Evolutionary conservation across 2,113 vertebrate species (phyloP).

Genomic region (Catharus bicknelli): DNA sequence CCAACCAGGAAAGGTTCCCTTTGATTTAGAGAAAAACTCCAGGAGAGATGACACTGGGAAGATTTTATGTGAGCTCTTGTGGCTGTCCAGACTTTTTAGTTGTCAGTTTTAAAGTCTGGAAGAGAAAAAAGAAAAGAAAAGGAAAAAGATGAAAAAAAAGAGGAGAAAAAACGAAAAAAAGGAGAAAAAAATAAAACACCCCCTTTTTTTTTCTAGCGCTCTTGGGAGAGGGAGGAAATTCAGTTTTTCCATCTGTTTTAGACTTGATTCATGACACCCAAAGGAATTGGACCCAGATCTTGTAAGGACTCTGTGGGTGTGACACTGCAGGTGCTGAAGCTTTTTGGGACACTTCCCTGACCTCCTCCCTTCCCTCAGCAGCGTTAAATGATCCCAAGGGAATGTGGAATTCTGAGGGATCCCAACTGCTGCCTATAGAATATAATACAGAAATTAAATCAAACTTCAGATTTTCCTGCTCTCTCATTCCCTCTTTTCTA

Average conservation of each 20-base stretch:
- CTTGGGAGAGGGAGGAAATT: neutral
- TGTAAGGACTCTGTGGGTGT: neutral
- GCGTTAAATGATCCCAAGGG: fast-evolving
- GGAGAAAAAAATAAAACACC: neutral
- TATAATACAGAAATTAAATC: neutral
- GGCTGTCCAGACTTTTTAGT: neutral
- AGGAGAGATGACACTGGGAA: neutral
- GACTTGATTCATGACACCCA: neutral
- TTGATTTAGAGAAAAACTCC: neutral
- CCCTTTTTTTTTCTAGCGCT: neutral
- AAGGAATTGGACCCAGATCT: neutral
- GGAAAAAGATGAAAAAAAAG: too few species aligned
- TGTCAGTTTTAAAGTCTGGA: too few species aligned
- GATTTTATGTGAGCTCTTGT: neutral
- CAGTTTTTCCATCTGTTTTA: neutral
- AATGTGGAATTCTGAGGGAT: neutral
- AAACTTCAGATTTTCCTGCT: neutral
- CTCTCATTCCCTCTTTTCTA: neutral
- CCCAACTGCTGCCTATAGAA: neutral
- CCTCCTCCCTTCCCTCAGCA: neutral
- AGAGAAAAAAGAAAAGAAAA: too few species aligned
- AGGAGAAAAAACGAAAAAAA: too few species aligned
- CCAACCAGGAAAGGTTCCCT: neutral
- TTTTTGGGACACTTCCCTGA: neutral
- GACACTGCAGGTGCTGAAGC: neutral